Conservation (phyloP, 2,888 invertebrate genomes). For the Patella pellucida region DNA sequence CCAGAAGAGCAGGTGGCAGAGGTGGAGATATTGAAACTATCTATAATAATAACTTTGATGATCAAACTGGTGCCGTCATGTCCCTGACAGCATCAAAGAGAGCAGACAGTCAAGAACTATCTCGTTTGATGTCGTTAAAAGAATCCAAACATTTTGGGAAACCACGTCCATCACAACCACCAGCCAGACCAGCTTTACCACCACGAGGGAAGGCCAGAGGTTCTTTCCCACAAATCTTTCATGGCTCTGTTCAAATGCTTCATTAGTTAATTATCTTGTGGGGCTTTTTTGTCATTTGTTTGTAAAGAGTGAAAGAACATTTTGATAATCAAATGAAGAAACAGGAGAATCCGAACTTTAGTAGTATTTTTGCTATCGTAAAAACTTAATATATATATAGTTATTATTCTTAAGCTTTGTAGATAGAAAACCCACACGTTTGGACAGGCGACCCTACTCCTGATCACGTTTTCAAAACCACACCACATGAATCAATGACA, state of each 20-base stretch:
- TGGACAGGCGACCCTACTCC: too few relatives aligned
- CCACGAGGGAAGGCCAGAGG: neutral
- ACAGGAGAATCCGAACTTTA: too few relatives aligned
- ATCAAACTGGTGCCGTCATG: neutral
- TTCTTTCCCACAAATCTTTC: neutral
- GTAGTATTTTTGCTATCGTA: too few relatives aligned
- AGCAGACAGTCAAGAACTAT: neutral
- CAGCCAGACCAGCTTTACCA: neutral
- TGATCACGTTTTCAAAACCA: too few relatives aligned
- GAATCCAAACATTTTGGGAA: neutral
- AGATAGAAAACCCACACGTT: too few relatives aligned
- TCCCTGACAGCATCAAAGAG: neutral
- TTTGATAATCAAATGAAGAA: too few relatives aligned
- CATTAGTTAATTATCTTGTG: neutral
- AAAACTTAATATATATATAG: too few relatives aligned
- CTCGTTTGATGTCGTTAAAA: neutral
- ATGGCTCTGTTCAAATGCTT: neutral
- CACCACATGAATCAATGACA: too few relatives aligned
- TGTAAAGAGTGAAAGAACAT: too few relatives aligned
- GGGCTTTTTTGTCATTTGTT: too few relatives aligned
- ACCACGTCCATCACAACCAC: neutral
- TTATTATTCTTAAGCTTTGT: too few relatives aligned
- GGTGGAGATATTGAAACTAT: neutral
- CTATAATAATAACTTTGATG: neutral
- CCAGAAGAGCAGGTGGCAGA: conserved; percentile 15